Evolutionary conservation across 2,888 invertebrate species (phyloP).

Genomic region (Folsomia candida): DNA sequence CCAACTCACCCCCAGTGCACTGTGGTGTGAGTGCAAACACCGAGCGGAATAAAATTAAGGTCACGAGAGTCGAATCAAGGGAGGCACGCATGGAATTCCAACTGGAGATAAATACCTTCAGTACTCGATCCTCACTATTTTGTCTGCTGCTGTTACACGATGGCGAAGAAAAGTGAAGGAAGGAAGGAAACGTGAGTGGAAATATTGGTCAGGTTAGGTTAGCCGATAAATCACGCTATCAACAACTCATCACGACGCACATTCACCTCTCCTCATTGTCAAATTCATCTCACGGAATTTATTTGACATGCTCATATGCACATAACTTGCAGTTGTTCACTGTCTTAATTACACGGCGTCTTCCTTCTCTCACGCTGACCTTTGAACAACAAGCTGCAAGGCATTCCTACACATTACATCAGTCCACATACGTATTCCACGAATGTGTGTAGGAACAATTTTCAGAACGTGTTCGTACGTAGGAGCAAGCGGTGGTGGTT

Average conservation of each 20-base stretch:
- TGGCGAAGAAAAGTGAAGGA: background rate
- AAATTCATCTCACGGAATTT: background rate
- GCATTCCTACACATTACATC: too few species aligned
- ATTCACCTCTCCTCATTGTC: background rate
- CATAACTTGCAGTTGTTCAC: too few species aligned
- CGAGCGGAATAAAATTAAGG: background rate
- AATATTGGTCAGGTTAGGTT: background rate
- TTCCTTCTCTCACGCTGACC: too few species aligned
- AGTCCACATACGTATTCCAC: too few species aligned
- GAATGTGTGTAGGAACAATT: too few species aligned
- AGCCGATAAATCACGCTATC: background rate
- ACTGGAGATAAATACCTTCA: background rate
- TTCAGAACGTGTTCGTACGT: too few species aligned
- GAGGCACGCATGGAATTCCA: background rate
- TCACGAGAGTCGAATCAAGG: background rate
- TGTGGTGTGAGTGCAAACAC: too few species aligned
- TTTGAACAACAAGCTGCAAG: too few species aligned
- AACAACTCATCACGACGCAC: background rate
- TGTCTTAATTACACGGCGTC: too few species aligned
- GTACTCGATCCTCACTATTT: background rate
- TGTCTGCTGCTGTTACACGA: background rate
- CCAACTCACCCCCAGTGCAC: too few species aligned
- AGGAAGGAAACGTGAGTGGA: background rate
- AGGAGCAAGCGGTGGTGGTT: too few species aligned
- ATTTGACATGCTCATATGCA: background rate